Evolutionary conservation across 2,888 invertebrate genomes (phyloP).

Genomic region (Belgica antarctica): DNA sequence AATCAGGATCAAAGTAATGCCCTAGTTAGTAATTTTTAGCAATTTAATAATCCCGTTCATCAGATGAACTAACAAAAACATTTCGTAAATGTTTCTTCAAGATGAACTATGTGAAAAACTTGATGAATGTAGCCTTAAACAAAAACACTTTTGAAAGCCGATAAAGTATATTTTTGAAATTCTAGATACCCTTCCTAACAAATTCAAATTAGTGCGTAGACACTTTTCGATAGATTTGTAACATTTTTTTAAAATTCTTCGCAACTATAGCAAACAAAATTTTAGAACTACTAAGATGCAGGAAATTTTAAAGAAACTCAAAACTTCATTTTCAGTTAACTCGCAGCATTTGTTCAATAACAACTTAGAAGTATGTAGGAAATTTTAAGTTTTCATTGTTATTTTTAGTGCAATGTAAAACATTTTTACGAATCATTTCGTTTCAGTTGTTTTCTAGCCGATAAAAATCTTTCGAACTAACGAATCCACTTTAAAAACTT

Average conservation of each 20-base stretch:
- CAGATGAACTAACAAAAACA: not conserved
- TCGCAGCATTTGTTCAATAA: slow-evolving; percentile 5
- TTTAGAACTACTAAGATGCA: not conserved
- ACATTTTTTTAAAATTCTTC: no score
- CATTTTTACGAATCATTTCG: not conserved
- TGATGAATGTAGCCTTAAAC: slow-evolving; percentile 9
- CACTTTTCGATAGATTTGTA: not conserved
- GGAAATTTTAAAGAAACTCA: not conserved
- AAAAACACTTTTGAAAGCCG: slow-evolving; percentile 1
- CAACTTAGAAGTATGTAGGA: not conserved
- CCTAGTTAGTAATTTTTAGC: slow-evolving; percentile 9
- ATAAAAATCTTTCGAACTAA: not conserved
- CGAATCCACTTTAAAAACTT: slow-evolving; percentile 4
- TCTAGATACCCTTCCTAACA: not conserved
- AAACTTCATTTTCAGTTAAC: not conserved
- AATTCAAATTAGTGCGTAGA: not conserved
- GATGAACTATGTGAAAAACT: no score
- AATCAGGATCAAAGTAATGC: slow-evolving; percentile 4
- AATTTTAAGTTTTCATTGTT: not conserved
- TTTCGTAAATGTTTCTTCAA: not conserved
- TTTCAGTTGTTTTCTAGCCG: not conserved
- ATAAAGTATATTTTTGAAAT: not conserved
- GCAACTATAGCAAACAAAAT: no score
- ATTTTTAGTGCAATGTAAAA: slow-evolving; percentile 1
- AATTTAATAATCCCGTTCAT: not conserved